Evolutionary conservation across 2,888 invertebrate species (phyloP).

Genomic region (Lepetodrilus schrolli): DNA sequence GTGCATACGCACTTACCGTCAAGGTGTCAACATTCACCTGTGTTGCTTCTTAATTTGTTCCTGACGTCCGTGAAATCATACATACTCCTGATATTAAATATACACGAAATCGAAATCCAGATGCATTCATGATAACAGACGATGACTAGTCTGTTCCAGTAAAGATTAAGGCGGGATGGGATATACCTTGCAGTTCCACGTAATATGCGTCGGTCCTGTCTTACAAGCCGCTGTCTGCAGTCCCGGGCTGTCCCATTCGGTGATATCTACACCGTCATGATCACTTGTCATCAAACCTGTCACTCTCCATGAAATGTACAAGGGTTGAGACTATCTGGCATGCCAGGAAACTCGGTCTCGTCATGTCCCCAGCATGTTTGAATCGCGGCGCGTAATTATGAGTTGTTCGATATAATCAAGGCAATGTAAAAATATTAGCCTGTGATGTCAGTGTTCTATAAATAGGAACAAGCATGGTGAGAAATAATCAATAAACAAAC

Average conservation of each 20-base stretch:
- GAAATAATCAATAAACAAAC: background rate
- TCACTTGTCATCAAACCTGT: background rate
- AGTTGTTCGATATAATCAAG: conserved; percentile 35
- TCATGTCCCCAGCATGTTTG: conserved; percentile 39
- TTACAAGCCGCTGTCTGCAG: background rate
- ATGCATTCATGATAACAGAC: background rate
- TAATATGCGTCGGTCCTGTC: no score
- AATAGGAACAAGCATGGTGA: background rate
- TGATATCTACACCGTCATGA: background rate
- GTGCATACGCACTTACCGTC: no score
- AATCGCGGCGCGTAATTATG: conserved; percentile 34
- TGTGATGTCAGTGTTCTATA: conserved; percentile 19
- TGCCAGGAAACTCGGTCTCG: background rate
- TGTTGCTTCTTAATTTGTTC: no score
- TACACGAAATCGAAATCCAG: no score
- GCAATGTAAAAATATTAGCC: conserved; percentile 24
- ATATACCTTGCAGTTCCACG: background rate
- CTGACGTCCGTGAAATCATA: no score
- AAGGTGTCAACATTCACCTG: no score
- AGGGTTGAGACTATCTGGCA: background rate
- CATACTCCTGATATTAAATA: no score
- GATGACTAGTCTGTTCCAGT: conserved; percentile 14
- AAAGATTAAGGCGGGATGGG: conserved; percentile 22
- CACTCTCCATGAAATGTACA: background rate
- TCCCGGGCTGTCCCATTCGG: background rate